These are phyloP conservation scores for Emys orbicularis DNA, from an alignment of 2,797 vertebrate species.

Conservation along the genomic window DNA sequence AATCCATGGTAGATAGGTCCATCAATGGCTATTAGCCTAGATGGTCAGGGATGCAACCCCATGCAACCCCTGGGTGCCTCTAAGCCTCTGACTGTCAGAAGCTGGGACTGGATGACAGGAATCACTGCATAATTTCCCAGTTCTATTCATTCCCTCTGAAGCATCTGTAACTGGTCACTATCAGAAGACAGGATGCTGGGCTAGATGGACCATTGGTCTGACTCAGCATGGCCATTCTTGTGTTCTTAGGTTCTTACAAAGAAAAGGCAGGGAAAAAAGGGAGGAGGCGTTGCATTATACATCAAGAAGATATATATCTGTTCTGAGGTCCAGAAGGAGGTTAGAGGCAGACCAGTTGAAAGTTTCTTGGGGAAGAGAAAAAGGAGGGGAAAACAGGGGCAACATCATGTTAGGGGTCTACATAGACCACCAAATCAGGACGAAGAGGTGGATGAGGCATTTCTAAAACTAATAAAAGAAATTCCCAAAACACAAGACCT, in stretches of 20 bases:
- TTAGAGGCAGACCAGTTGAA: background rate
- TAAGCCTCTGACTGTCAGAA: background rate
- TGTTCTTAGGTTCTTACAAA: background rate
- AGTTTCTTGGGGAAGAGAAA: background rate
- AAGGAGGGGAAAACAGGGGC: background rate
- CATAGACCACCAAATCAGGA: background rate
- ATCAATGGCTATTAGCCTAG: background rate
- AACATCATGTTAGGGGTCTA: background rate
- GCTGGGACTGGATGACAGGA: background rate
- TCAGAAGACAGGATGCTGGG: background rate
- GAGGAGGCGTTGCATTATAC: background rate
- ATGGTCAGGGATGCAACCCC: background rate
- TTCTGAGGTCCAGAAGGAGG: background rate
- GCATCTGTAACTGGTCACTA: background rate
- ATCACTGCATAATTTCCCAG: background rate
- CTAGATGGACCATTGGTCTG: background rate
- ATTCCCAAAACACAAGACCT: background rate
- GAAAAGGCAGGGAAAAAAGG: background rate
- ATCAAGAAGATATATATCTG: background rate
- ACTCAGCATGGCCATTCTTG: too few species aligned
- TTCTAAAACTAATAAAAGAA: background rate
- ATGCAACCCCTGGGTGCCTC: background rate
- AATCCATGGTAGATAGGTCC: background rate
- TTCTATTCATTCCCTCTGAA: background rate
- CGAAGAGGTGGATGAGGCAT: background rate